phyloP scores from a whole-genome alignment of 1,140 invertebrate species.

The Dendroctonus ponderosae region DNA sequence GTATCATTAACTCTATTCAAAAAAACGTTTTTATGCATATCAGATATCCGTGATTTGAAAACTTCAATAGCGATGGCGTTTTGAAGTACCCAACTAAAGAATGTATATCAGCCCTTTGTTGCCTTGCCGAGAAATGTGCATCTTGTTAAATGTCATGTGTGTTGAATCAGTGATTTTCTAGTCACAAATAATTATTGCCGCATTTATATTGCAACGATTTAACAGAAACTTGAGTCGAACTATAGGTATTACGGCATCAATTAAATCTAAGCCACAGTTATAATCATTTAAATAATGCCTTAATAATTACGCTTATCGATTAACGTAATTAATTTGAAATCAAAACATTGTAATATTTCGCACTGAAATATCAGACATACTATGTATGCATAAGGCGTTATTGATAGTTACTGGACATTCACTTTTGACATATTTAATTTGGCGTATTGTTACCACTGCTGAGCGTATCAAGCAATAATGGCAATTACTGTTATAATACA shows the following conservation, averaged over 20 bases:
- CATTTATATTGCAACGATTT: too few species aligned
- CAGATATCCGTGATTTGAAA: too few species aligned
- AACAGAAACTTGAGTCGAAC: too few species aligned
- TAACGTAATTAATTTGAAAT: constrained; percentile 10
- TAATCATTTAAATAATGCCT: constrained; percentile 6
- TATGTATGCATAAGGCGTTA: constrained; percentile 21
- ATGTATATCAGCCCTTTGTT: too few species aligned
- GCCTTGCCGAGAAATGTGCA: too few species aligned
- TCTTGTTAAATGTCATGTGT: too few species aligned
- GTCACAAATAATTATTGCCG: too few species aligned
- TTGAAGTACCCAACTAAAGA: too few species aligned
- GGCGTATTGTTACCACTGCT: constrained; percentile 16
- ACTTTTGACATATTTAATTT: constrained; percentile 33
- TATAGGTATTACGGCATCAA: too few species aligned
- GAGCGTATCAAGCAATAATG: constrained; percentile 24
- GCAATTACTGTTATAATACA: constrained; percentile 24
- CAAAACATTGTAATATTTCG: constrained; percentile 18
- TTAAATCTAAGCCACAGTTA: too few species aligned
- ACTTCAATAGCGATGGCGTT: too few species aligned
- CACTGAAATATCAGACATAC: constrained; percentile 13
- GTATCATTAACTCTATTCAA: constrained; percentile 29
- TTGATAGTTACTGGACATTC: constrained; percentile 29
- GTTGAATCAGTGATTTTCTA: too few species aligned
- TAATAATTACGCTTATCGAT: constrained; percentile 11
- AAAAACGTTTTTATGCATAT: background rate